Base-by-base conservation (phyloP, 2,888 invertebrate genomes). In the Drosophila nr. medialis region DNA sequence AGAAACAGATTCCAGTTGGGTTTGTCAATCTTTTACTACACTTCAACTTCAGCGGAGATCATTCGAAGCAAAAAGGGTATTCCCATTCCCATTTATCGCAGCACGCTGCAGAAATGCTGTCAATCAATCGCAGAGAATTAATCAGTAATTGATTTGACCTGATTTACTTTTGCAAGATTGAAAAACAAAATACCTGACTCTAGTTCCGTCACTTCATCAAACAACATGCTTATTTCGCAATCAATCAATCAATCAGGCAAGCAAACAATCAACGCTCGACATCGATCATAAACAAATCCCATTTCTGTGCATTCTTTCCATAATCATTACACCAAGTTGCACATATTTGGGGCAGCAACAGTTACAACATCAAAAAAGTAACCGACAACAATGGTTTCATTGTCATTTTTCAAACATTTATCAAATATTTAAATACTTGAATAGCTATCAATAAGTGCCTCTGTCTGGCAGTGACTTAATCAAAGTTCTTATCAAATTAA, bases 381-480 rank as follows among this genome's bases (percentile, higher is more conserved):
- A 49, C 18, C 18, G 27, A 24, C 8, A 32, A 21, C 30, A 21
- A 51, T 32, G n/a, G 10, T 32, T 32, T 30, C 30, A 30, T 30
- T 30, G 30, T 3, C 30, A 30, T 30, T 30, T 30, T 30, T 30
- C 30, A 30, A 30, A 30, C 30, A 30, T 30, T 30, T 30, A 55
- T 60, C 60, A 60, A 64, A 59, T 53, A 67, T 56, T 40, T 15
- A 49, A 64, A 62, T 63, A 55, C 56, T 67, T n/a, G 66, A 55
- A 55, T 18, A 56, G 51, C 29, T 79, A 79, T 75, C 70, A 71
- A 83, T 80, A 83, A 87, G 80, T 85, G 32, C 3, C 32, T 38
- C 54, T 21, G 32, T 45, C 65, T 67, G 63, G 29, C 74, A 69
- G 63, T 34, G 72, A 80, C 86, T 83, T 77, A 66, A 88, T 86